Evolutionary conservation across 1,140 invertebrate genomes (phyloP).

Genomic region (Caenorhabditis inopinata): DNA sequence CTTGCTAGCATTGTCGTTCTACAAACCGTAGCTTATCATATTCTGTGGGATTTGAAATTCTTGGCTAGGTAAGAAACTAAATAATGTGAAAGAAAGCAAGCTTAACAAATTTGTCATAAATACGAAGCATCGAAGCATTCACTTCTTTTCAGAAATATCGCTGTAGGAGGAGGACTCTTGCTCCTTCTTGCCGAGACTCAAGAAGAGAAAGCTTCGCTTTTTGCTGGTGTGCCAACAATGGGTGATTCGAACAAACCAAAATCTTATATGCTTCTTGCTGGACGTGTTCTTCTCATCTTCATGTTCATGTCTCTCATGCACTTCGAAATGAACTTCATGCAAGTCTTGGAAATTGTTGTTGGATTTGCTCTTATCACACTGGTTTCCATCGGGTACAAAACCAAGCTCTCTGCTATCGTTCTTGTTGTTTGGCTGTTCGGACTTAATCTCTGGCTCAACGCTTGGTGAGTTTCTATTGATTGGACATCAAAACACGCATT

Average conservation of each 20-base stretch:
- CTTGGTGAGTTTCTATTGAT: slow-evolving; percentile 72
- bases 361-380: slow-evolving; percentile 91
- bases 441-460: slow-evolving; percentile 94
- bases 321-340: slow-evolving; percentile 85
- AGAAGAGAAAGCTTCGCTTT: slow-evolving; percentile 75
- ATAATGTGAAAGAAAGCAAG: too few relatives aligned
- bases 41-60: slow-evolving; percentile 96
- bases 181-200: slow-evolving; percentile 87
- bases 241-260: slow-evolving; percentile 92
- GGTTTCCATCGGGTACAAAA: slow-evolving; percentile 96
- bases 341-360: slow-evolving; percentile 83
- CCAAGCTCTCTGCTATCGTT: slow-evolving; percentile 91
- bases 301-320: slow-evolving; percentile 96
- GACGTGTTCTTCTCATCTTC: slow-evolving; percentile 90
- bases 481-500: background rate
- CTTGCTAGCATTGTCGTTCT: slow-evolving; percentile 93
- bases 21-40: slow-evolving; percentile 76
- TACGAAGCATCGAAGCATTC: too few relatives aligned
- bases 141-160: slow-evolving; percentile 90
- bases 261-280: slow-evolving; percentile 91
- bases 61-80: slow-evolving; percentile 71
- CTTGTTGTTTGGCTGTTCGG: slow-evolving; percentile 84
- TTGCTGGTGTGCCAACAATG: slow-evolving; percentile 93
- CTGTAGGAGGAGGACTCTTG: slow-evolving; percentile 89
- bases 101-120: too few relatives aligned